phyloP scores from a whole-genome alignment of 2,888 invertebrate genomes.

The Druceiella hillmani region DNA sequence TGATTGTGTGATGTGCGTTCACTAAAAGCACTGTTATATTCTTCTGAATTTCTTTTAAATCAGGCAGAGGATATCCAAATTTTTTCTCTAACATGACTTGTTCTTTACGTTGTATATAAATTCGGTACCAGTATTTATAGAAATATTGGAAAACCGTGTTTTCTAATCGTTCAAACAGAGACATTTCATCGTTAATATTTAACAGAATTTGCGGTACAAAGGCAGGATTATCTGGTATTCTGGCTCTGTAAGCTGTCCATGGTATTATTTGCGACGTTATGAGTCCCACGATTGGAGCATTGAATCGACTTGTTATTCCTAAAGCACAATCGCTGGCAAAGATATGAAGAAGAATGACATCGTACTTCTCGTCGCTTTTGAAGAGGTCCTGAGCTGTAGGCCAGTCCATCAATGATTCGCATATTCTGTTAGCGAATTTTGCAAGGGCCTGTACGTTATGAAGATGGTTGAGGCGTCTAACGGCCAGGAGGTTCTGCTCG shows the following conservation, averaged over 20 bases:
- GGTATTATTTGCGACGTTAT: constrained; percentile 55
- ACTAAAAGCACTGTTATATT: constrained; percentile 51
- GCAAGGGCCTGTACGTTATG: constrained; percentile 32
- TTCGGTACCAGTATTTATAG: constrained; percentile 35
- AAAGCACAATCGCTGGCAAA: constrained; percentile 62
- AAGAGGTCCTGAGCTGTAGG: constrained; percentile 35
- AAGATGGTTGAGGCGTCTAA: constrained; percentile 31
- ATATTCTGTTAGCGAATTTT: constrained; percentile 34
- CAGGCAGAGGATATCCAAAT: constrained; percentile 44
- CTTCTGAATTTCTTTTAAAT: constrained; percentile 46
- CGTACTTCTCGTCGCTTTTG: constrained; percentile 44
- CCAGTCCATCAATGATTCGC: constrained; percentile 36
- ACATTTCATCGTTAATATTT: constrained; percentile 43
- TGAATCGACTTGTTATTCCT: constrained; percentile 52
- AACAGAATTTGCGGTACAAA: constrained; percentile 51
- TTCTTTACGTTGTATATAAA: constrained; percentile 34
- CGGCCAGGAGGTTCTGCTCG: constrained; percentile 28
- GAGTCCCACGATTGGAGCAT: constrained; percentile 52
- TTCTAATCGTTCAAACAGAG: constrained; percentile 44
- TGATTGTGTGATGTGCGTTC: constrained; percentile 57
- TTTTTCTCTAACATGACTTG: constrained; percentile 38
- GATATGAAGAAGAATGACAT: constrained; percentile 56
- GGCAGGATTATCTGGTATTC: constrained; percentile 45
- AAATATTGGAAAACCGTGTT: constrained; percentile 33
- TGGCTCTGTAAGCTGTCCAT: constrained; percentile 45